phyloP scores from a whole-genome alignment of 2,888 invertebrate species.

The Eurois occulta region DNA sequence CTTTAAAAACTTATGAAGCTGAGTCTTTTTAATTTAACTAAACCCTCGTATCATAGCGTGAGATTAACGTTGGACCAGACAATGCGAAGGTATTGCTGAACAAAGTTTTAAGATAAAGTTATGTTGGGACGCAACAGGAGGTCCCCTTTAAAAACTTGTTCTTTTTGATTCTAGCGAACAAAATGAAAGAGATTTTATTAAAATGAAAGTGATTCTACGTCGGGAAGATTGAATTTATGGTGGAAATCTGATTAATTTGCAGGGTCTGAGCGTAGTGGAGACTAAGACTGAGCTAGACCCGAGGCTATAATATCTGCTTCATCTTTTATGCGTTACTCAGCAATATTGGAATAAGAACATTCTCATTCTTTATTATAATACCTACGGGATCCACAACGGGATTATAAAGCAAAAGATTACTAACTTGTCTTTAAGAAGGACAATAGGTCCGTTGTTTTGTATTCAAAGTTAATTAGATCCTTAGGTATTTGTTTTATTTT shows the following conservation, averaged over 20 bases:
- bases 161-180: constrained; percentile 28
- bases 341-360: constrained; percentile 36
- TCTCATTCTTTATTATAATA: constrained; percentile 22
- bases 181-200: constrained; percentile 41
- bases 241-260: constrained; percentile 39
- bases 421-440: constrained; percentile 40
- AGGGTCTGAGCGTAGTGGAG: constrained; percentile 9
- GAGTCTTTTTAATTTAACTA: constrained; percentile 49
- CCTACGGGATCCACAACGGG: constrained; percentile 16
- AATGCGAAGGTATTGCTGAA: constrained; percentile 58
- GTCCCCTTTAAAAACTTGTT: constrained; percentile 53
- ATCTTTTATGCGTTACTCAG: constrained; percentile 30
- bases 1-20: constrained; percentile 14
- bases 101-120: constrained; percentile 62
- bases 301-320: neutral
- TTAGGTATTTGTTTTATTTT: constrained; percentile 41
- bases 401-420: constrained; percentile 45
- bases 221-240: constrained; percentile 41
- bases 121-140: constrained; percentile 45
- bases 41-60: constrained; percentile 35
- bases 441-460: constrained; percentile 47
- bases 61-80: constrained; percentile 54
- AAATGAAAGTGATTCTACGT: constrained; percentile 36
- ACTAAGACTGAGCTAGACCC: neutral
- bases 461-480: constrained; percentile 54